phyloP scores from a whole-genome alignment of 2,888 invertebrate species.

The Aspidiotus destructor region DNA sequence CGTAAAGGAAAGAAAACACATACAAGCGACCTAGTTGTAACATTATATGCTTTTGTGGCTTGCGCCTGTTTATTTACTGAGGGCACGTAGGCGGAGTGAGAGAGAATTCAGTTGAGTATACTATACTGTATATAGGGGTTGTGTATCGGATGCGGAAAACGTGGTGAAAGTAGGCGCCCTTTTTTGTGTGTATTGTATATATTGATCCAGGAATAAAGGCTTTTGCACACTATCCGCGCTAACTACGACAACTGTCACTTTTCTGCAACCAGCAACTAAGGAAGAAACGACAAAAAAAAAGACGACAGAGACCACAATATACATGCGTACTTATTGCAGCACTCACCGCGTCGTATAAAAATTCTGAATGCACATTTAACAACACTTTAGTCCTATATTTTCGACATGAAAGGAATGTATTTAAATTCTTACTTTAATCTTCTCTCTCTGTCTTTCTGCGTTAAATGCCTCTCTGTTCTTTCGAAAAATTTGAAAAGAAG shows the following conservation, averaged over 20 bases:
- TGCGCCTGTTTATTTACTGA: constrained; percentile 14
- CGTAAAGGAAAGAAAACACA: neutral
- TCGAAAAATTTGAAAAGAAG: neutral
- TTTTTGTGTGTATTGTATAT: constrained; percentile 15
- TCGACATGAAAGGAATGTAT: neutral
- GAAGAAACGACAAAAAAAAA: neutral
- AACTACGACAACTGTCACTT: constrained; percentile 19
- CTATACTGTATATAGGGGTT: neutral
- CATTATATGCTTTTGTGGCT: constrained; percentile 15
- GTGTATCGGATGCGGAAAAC: constrained; percentile 3
- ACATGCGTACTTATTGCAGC: neutral
- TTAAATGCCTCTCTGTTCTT: too few species aligned
- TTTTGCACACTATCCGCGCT: constrained; percentile 5
- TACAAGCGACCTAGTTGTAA: constrained; percentile 11
- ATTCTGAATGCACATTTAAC: neutral
- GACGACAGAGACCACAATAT: neutral
- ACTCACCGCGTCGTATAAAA: neutral
- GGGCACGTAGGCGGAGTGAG: neutral
- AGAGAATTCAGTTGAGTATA: neutral
- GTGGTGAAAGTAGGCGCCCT: constrained; percentile 18
- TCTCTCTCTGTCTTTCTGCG: neutral
- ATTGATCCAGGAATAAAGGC: constrained; percentile 16
- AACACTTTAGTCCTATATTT: neutral
- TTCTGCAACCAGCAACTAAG: neutral
- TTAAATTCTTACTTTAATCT: neutral